A percentile compares a stretch with the other conserved stretches of the same genome.
These are phyloP conservation scores for Nemapogon koenigi DNA, from an alignment of 2,888 invertebrate genomes.

Conservation along the genomic window DNA sequence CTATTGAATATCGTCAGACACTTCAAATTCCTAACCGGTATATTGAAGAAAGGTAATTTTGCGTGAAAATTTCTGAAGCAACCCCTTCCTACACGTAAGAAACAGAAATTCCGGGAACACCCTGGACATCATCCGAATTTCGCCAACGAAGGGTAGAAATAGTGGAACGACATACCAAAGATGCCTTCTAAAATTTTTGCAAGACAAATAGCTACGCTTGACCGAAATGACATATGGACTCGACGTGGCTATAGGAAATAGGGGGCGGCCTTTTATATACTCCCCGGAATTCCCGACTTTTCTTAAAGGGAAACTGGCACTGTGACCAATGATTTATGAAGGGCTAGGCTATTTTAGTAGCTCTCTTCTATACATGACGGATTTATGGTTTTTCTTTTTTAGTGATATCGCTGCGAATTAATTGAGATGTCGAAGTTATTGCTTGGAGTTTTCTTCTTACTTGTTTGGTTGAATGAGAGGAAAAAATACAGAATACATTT, in stretches of 20 bases:
- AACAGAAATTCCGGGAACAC: conserved; percentile 1
- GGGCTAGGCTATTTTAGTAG: neutral
- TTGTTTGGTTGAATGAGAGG: too few relatives aligned
- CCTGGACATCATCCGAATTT: conserved; percentile 1
- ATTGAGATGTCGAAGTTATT: too few relatives aligned
- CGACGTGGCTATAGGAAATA: conserved; percentile 20
- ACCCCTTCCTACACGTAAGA: conserved; percentile 2
- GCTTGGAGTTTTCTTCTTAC: too few relatives aligned
- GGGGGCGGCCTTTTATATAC: conserved; percentile 34
- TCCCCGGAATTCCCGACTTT: conserved; percentile 35
- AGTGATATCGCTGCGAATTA: neutral
- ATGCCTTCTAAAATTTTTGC: conserved; percentile 54
- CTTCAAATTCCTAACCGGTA: too few relatives aligned
- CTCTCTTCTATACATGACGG: conserved; percentile 1
- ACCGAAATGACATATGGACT: conserved; percentile 54
- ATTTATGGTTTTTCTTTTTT: conserved; percentile 7
- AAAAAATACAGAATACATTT: too few relatives aligned
- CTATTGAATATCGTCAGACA: too few relatives aligned
- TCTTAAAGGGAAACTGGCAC: conserved; percentile 19
- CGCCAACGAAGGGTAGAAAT: conserved; percentile 15
- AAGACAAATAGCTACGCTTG: conserved; percentile 51
- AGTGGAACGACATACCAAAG: conserved; percentile 39
- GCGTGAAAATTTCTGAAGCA: too few relatives aligned
- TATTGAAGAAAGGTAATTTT: too few relatives aligned
- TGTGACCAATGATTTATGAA: conserved; percentile 29